Evolutionary conservation across 2,797 vertebrate species (phyloP).

Genomic region (Sardinella longiceps): DNA sequence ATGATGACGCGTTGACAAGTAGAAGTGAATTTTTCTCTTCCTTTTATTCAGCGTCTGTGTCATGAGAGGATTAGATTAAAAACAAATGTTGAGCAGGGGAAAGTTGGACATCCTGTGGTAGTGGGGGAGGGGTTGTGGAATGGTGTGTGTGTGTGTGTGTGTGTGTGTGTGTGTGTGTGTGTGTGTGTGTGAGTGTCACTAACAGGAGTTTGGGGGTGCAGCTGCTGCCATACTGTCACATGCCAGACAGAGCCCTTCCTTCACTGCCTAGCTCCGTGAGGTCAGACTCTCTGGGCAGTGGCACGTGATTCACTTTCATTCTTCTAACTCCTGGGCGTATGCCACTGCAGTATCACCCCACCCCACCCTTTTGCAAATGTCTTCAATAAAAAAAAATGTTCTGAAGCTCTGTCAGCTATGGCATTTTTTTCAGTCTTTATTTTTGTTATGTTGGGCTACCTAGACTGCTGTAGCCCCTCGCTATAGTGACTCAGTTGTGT

Average conservation of each 20-base stretch:
- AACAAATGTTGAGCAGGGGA: neutral
- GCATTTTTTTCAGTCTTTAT: neutral
- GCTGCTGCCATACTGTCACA: slow-evolving; percentile 48
- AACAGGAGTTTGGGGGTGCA: slow-evolving; percentile 33
- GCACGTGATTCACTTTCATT: neutral
- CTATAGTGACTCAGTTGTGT: neutral
- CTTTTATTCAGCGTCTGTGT: neutral
- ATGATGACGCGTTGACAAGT: neutral
- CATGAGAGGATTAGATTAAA: neutral
- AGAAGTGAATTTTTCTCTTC: neutral
- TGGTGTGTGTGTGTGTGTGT: slow-evolving; percentile 8
- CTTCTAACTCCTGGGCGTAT: neutral
- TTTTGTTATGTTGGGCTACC: neutral
- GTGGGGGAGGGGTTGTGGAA: slow-evolving; percentile 23
- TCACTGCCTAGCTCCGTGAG: slow-evolving; percentile 10
- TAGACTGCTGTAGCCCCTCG: too few species aligned
- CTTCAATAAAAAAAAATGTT: neutral
- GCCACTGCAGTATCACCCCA: neutral
- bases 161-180: slow-evolving; percentile 14
- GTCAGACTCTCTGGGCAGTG: neutral
- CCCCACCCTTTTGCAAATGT: neutral
- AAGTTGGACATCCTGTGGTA: slow-evolving; percentile 11
- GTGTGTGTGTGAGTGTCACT: slow-evolving; percentile 17
- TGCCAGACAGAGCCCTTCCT: slow-evolving; percentile 38
- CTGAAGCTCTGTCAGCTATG: neutral